Evolutionary conservation across 2,797 vertebrate species (phyloP), one percentile per base, ranked within the genome.

Genomic region (Hoplostethus mediterraneus): DNA sequence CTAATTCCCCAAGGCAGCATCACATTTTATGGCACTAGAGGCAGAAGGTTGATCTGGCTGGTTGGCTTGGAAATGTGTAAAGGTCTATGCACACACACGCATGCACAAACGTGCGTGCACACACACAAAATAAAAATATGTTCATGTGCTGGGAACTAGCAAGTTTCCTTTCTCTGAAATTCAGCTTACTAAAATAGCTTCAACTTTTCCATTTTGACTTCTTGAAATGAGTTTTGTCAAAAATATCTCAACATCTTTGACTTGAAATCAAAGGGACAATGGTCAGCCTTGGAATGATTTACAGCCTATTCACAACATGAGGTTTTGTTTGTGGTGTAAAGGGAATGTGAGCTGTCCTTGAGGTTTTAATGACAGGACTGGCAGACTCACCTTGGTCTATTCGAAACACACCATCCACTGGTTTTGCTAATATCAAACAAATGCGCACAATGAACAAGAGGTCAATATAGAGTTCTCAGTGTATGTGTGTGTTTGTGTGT

Each of bases 1-100:
- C 72, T 92, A 90, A 93, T 92, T 92, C 89, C 87, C 75, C 14
- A 16, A 78, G 80, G 82, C 75, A 78, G 83, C 66, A 75, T 90
- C 81, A 73, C 76, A 69, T 88, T 87, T 89, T 73, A 82, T 85
- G 89, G 88, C 86, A 88, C 83, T 75, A 77, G 76, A 86, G 66
- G 79, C 81, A 67, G 61, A 71, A 14, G 49, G 80, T 51, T 83
- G 86, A 90, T 90, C 81, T 69, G 81, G 64, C 60, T 67, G 73
- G 79, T 67, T 73, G 64, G 59, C 65, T 67, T 33, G 55, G 3
- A 4, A 38, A 31, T 25, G 76, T 16, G 31, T 44, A 77, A 47
- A 69, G 0, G 42, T 54, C 21, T 12, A 9, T 38, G 38, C 14
- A 53, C 25, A 42, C 61, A 72, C 11, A 61, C 49, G 38, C 14